phyloP scores from a whole-genome alignment of 2,888 invertebrate genomes.

The Cremastobaeus sp. region DNA sequence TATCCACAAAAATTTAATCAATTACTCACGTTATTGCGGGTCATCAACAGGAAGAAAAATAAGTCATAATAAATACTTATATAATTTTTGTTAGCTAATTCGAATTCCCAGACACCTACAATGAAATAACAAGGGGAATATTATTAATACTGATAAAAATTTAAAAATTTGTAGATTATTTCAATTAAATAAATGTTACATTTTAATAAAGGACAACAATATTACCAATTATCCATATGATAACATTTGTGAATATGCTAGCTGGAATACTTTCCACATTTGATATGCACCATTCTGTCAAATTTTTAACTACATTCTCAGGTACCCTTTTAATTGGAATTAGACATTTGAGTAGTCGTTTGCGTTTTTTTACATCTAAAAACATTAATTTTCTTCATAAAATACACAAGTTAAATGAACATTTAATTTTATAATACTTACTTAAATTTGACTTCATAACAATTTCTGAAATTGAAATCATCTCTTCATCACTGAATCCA shows the following conservation, averaged over 20 bases:
- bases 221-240: constrained; percentile 72
- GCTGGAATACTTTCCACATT: constrained; percentile 61
- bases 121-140: constrained; percentile 10
- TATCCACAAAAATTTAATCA: too few relatives aligned
- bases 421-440: too few relatives aligned
- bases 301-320: constrained; percentile 59
- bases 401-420: too few relatives aligned
- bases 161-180: neutral
- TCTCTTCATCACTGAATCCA: too few relatives aligned
- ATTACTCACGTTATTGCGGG: constrained; percentile 68
- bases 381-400: too few relatives aligned
- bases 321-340: constrained; percentile 67
- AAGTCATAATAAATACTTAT: constrained; percentile 71
- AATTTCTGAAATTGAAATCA: too few relatives aligned
- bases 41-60: constrained; percentile 69
- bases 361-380: constrained; percentile 63
- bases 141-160: neutral
- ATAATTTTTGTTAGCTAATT: constrained; percentile 67
- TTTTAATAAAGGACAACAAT: constrained; percentile 10
- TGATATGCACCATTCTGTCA: constrained; percentile 68
- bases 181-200: constrained; percentile 4
- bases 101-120: constrained; percentile 70
- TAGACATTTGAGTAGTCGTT: constrained; percentile 70
- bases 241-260: constrained; percentile 62
- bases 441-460: too few relatives aligned